These are phyloP conservation scores for Nomada goodeniana DNA, from an alignment of 2,888 invertebrate genomes.

Conservation along the genomic window DNA sequence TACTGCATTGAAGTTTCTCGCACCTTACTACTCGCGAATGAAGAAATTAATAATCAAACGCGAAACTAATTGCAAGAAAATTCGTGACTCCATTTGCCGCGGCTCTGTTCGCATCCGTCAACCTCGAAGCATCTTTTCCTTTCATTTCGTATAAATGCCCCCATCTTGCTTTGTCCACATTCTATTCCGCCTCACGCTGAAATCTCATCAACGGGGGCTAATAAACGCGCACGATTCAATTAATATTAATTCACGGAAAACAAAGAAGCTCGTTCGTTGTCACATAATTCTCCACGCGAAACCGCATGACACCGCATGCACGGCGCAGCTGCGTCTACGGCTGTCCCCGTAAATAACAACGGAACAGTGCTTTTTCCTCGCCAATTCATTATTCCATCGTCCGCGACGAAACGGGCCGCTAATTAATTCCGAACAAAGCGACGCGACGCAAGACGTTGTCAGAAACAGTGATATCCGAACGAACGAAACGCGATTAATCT, in stretches of 20 bases:
- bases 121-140: not conserved
- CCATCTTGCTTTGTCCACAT: not conserved
- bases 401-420: not conserved
- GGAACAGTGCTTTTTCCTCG: not conserved
- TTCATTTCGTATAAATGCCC: not conserved
- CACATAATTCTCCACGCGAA: not conserved
- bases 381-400: not conserved
- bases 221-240: not conserved
- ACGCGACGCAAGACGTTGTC: not conserved
- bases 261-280: not conserved
- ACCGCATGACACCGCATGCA: not conserved
- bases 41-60: too few relatives aligned
- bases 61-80: not conserved
- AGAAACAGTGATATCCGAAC: not conserved
- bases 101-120: not conserved
- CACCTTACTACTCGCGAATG: too few relatives aligned
- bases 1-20: too few relatives aligned
- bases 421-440: slow-evolving; percentile 32
- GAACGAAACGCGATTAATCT: slow-evolving; percentile 10
- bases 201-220: not conserved
- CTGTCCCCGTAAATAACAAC: not conserved
- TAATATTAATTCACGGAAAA: not conserved
- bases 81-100: not conserved
- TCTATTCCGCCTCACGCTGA: not conserved
- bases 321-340: too few relatives aligned